phyloP scores from a whole-genome alignment of 1,140 invertebrate species.

The Batillaria attramentaria region DNA sequence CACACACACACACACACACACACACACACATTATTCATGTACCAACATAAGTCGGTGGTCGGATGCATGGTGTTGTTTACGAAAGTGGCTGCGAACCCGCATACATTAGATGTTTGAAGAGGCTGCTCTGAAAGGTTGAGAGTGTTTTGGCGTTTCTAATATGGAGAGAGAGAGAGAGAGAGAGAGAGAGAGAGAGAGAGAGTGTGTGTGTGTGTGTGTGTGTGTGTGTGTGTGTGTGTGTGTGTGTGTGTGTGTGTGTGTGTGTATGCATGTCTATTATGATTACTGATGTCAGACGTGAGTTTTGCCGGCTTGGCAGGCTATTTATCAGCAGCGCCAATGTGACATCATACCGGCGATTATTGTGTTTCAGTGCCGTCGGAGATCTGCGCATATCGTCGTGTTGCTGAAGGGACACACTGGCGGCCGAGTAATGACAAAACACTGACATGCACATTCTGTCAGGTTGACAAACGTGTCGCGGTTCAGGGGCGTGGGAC shows the following conservation, averaged over 20 bases:
- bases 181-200: neutral
- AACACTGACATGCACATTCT: no score
- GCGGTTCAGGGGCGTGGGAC: no score
- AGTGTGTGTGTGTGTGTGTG: neutral
- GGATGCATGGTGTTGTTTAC: neutral
- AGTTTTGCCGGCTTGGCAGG: no score
- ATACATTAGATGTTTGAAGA: neutral
- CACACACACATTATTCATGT: neutral
- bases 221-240: neutral
- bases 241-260: neutral
- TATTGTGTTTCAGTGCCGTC: no score
- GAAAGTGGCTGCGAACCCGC: neutral
- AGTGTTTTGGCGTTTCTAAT: neutral
- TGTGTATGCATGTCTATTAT: neutral
- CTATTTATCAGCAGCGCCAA: no score
- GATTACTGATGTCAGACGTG: no score
- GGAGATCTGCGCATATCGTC: no score
- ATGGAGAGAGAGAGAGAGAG: neutral
- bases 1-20: neutral
- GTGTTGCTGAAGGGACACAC: no score
- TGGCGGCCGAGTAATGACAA: no score
- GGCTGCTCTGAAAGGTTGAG: neutral
- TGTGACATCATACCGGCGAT: no score
- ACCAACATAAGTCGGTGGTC: neutral
- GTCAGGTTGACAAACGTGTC: no score